Evolutionary conservation across 2,113 vertebrate genomes (phyloP).

Genomic region (Lagopus muta): DNA sequence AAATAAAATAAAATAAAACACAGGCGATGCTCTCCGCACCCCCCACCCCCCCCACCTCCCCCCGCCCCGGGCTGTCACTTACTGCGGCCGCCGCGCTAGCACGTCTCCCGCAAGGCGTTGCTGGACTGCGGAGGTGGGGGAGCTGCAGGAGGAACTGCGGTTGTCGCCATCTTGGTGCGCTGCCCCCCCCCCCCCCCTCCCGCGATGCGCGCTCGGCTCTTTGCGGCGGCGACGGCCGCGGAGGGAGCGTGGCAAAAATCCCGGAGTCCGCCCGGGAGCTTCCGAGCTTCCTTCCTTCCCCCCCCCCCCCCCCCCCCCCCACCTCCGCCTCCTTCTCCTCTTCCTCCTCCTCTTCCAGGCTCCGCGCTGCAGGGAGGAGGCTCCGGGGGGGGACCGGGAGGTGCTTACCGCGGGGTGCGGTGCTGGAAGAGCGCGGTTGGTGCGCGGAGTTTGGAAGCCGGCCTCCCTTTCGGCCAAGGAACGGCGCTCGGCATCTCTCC

Average conservation of each 20-base stretch:
- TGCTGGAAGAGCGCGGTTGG: too few species aligned
- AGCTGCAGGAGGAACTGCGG: conserved; percentile 86
- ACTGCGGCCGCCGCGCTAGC: conserved; percentile 73
- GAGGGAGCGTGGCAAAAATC: neutral
- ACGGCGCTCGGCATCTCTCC: neutral
- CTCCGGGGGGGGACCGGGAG: too few species aligned
- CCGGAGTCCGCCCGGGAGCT: too few species aligned
- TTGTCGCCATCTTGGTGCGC: conserved; percentile 91
- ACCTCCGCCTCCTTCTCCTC: too few species aligned
- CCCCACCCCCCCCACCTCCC: neutral
- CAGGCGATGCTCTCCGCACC: too few species aligned
- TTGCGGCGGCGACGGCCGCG: conserved; percentile 48
- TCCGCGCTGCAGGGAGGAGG: too few species aligned
- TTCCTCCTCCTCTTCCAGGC: too few species aligned
- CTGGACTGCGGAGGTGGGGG: conserved; percentile 85
- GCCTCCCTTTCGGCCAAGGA: neutral
- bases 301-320: too few species aligned
- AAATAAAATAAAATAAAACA: neutral
- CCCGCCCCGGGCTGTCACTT: neutral
- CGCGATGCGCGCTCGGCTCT: conserved; percentile 76
- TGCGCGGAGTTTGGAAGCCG: neutral
- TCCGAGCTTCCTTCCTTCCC: too few species aligned
- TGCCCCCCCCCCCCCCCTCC: conserved; percentile 42
- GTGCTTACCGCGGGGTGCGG: too few species aligned
- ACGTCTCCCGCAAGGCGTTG: conserved; percentile 75